Percentiles rank a stretch among this genome's conserved stretches.
phyloP scores from a whole-genome alignment of 2,888 invertebrate genomes.

The Lithophane socia region DNA sequence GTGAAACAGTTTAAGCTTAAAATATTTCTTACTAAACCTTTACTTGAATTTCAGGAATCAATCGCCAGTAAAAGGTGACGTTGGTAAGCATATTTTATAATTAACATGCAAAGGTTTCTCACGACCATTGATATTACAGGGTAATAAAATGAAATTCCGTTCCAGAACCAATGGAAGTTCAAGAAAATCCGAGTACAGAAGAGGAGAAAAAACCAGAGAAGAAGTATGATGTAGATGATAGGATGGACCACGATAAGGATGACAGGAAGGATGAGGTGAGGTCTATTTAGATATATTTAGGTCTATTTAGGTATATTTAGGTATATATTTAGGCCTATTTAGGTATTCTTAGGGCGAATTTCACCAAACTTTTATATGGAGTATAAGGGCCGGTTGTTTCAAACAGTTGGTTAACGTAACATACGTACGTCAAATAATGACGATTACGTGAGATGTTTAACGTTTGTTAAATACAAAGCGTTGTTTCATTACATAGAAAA shows the following conservation, averaged over 20 bases:
- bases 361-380: no score
- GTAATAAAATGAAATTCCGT: background rate
- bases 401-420: no score
- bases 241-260: constrained; percentile 63
- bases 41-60: constrained; percentile 44
- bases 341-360: no score
- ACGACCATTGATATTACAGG: background rate
- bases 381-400: no score
- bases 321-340: no score
- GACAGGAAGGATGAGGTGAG: constrained; percentile 44
- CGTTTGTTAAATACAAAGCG: no score
- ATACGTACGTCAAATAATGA: no score
- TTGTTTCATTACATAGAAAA: no score
- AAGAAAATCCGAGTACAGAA: constrained; percentile 42
- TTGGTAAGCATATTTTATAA: constrained; percentile 60
- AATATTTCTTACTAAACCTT: background rate
- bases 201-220: constrained; percentile 49
- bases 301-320: background rate
- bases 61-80: constrained; percentile 51
- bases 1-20: no score
- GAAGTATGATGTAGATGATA: constrained; percentile 42
- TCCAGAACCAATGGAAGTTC: constrained; percentile 72
- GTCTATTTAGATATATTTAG: background rate
- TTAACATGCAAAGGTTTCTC: background rate
- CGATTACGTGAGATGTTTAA: no score